Base-by-base conservation (phyloP, 2,888 invertebrate species). In the Alsophila aescularia region DNA sequence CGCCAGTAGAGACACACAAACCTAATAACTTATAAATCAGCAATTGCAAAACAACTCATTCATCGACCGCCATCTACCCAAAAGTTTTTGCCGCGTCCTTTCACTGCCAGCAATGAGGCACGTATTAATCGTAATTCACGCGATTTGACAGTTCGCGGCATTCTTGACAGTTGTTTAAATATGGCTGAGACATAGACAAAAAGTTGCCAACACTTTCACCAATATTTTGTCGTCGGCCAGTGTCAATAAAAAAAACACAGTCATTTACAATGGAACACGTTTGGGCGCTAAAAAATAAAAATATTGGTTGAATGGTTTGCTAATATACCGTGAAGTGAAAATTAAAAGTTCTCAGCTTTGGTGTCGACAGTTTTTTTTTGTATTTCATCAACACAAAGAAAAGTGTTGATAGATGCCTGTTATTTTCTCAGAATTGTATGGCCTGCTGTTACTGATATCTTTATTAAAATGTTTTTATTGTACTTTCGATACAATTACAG, bases 131-230 rank as follows among this genome's bases (percentile, higher is more conserved):
- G 64, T 62, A 62, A 62, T 57, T 52, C 36, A 49, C 41, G 62
- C 65, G 58, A 64, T 75, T 70, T 75, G 73, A 70, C 72, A 72
- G 61, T 67, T 66, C 64, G 64, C 63, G 55, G 66, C 60, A 64
- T 74, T 76, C 58, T 72, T 82, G 78, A 77, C 79, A 80, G 74
- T 72, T 76, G 66, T 72, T 69, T 65, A 60, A 77, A 74, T 69
- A 75, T 73, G 67, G 67, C 70, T 59, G 64, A 62, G 31, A 35
- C 47, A 47, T 47, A 51, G 31, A 63, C 63, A 78, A 75, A 73
- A 77, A 73, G 70, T 70, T 64, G 64, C 66, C 67, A 67, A 67
- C 68, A 83, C 87, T 88, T 88, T 87, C 87, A 79, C 88, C 73
- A 58, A 58, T 65, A 75, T 73, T 73, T 71, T 74, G 76, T 79